Evolutionary conservation across 1,140 invertebrate genomes (phyloP).

Genomic region (Leptoteleia sp.): DNA sequence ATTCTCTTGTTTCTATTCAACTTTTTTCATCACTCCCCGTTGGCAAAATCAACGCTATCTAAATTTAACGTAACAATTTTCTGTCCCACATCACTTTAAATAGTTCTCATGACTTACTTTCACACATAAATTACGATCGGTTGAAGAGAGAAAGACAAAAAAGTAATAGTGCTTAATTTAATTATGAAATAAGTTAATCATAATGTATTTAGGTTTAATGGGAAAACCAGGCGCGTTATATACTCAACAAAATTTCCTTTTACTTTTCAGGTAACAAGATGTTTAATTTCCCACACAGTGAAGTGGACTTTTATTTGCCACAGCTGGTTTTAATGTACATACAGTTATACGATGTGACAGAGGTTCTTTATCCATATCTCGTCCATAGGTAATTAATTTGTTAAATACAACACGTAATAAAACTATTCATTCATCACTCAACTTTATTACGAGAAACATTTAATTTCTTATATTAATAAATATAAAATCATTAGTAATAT

Average conservation of each 20-base stretch:
- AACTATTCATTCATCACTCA: too few species aligned
- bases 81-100: constrained; percentile 2
- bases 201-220: neutral
- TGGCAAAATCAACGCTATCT: constrained; percentile 8
- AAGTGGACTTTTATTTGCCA: constrained; percentile 98
- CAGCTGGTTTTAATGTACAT: constrained; percentile 99
- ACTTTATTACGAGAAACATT: too few species aligned
- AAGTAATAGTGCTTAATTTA: neutral
- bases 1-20: constrained; percentile 5
- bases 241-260: constrained; percentile 5
- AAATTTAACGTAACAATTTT: constrained; percentile 12
- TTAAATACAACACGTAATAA: too few species aligned
- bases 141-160: neutral
- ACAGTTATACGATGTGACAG: constrained; percentile 97
- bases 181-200: constrained; percentile 6
- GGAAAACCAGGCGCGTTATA: constrained; percentile 11
- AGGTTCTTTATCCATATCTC: constrained; percentile 96
- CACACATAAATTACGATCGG: constrained; percentile 9
- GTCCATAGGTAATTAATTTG: constrained; percentile 90
- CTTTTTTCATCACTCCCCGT: neutral
- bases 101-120: constrained; percentile 3
- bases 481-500: too few species aligned
- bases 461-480: too few species aligned
- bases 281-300: constrained; percentile 94
- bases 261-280: constrained; percentile 90